These are phyloP conservation scores for Troides oblongomaculatus DNA, from an alignment of 2,888 invertebrate species.

Conservation along the genomic window DNA sequence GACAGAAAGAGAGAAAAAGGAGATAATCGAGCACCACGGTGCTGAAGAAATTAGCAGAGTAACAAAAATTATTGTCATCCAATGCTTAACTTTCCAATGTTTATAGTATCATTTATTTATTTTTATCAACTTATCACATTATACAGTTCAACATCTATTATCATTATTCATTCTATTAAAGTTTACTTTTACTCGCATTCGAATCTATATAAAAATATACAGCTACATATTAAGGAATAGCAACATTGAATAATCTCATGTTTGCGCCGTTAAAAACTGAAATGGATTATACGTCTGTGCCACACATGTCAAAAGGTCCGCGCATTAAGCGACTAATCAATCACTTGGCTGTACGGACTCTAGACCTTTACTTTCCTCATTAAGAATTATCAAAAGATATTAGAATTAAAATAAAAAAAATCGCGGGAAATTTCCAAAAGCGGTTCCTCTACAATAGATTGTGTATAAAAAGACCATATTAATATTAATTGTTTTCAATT, in stretches of 20 bases:
- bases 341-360: background rate
- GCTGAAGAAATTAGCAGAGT: constrained; percentile 54
- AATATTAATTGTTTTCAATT: constrained; percentile 41
- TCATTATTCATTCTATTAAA: constrained; percentile 40
- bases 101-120: constrained; percentile 53
- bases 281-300: constrained; percentile 30
- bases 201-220: constrained; percentile 60
- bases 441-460: constrained; percentile 35
- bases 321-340: background rate
- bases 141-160: constrained; percentile 64
- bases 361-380: background rate
- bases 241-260: constrained; percentile 55
- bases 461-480: constrained; percentile 65
- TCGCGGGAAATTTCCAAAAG: constrained; percentile 34
- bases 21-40: constrained; percentile 41
- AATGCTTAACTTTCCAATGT: constrained; percentile 72
- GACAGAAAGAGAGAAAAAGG: constrained; percentile 5
- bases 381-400: background rate
- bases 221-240: constrained; percentile 44
- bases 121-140: constrained; percentile 65
- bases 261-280: constrained; percentile 38
- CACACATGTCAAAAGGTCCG: constrained; percentile 2
- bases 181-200: constrained; percentile 44
- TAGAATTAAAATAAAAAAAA: constrained; percentile 4
- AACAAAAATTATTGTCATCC: constrained; percentile 80